Percentiles rank a stretch among this genome's conserved stretches.
Conservation (phyloP, 2,888 invertebrate genomes). For the Oithona nana region DNA sequence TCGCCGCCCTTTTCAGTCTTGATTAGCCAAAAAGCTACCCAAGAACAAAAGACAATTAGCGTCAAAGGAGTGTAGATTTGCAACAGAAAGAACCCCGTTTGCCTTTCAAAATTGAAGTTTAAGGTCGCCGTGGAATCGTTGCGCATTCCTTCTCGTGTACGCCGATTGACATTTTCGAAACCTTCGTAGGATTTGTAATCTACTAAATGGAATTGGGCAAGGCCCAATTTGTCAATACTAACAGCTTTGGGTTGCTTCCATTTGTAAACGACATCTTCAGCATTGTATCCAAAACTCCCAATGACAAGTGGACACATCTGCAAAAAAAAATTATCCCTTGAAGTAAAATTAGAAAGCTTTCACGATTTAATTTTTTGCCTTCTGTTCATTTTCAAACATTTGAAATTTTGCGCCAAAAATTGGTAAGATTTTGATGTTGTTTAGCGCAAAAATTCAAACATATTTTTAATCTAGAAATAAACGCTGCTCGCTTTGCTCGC, state of each 20-base stretch:
- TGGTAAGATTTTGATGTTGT: too few relatives aligned
- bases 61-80: slow-evolving; percentile 42
- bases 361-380: too few relatives aligned
- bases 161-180: neutral
- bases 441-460: too few relatives aligned
- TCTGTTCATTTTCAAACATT: too few relatives aligned
- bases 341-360: too few relatives aligned
- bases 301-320: slow-evolving; percentile 32
- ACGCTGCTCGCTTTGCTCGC: too few relatives aligned
- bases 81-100: slow-evolving; percentile 37
- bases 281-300: slow-evolving; percentile 36
- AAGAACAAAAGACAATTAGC: slow-evolving; percentile 40
- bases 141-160: slow-evolving; percentile 3
- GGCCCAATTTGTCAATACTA: slow-evolving; percentile 7
- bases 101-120: slow-evolving; percentile 25
- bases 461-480: too few relatives aligned
- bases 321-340: slow-evolving; percentile 22
- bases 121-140: slow-evolving; percentile 20
- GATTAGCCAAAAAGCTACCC: slow-evolving; percentile 43
- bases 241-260: slow-evolving; percentile 28
- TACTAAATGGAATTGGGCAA: slow-evolving; percentile 27
- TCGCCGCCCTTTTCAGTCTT: slow-evolving; percentile 17
- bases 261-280: slow-evolving; percentile 36
- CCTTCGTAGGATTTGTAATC: slow-evolving; percentile 32
- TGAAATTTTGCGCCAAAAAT: too few relatives aligned